Percentiles rank a stretch among this genome's conserved stretches.
Evolutionary conservation across 2,888 invertebrate genomes (phyloP).

Genomic region (Cataglyphis livida): DNA sequence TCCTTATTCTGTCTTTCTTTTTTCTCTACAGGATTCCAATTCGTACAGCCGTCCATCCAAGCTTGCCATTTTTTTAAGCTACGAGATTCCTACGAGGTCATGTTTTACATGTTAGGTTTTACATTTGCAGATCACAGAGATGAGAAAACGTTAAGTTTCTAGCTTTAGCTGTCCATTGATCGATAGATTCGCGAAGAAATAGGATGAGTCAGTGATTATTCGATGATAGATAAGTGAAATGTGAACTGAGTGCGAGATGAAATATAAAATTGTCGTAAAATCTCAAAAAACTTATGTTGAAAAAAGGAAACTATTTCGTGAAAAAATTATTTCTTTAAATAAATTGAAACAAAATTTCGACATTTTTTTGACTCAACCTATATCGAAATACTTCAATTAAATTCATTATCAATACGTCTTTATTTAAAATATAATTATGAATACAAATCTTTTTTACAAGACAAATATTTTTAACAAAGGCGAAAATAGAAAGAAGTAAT

Average conservation of each 20-base stretch:
- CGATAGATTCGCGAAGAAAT: not conserved
- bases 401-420: constrained; percentile 29
- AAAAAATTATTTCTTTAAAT: not conserved
- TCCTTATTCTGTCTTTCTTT: constrained; percentile 23
- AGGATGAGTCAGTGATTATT: constrained; percentile 67
- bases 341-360: not conserved
- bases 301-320: not conserved
- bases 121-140: not conserved
- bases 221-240: not conserved
- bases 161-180: constrained; percentile 7
- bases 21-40: constrained; percentile 73
- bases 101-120: constrained; percentile 27
- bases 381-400: not conserved
- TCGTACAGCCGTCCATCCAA: constrained; percentile 78
- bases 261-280: not conserved
- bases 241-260: not conserved
- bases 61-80: constrained; percentile 79
- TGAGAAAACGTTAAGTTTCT: constrained; percentile 56
- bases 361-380: constrained; percentile 57
- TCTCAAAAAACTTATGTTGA: not conserved
- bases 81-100: constrained; percentile 71
- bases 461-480: not conserved
- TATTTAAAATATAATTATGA: not conserved
- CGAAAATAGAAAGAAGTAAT: constrained; percentile 5
- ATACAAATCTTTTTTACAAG: not conserved